A percentile compares a stretch with the other conserved stretches of the same genome.
phyloP scores from a whole-genome alignment of 2,888 invertebrate genomes.

The Melanophora roralis region DNA sequence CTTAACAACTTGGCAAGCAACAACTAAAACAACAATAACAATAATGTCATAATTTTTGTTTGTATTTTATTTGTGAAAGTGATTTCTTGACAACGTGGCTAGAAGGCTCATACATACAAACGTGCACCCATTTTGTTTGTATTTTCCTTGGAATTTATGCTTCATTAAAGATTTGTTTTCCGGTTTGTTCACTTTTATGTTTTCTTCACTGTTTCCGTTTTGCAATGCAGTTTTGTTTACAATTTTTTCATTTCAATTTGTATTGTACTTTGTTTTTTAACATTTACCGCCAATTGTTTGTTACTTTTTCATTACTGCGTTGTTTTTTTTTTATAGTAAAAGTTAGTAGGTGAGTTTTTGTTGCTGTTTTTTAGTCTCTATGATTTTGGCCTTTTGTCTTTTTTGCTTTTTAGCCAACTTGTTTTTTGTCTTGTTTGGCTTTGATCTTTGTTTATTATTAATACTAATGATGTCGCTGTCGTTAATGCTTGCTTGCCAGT shows the following conservation, averaged over 20 bases:
- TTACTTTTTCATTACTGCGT: too few species aligned
- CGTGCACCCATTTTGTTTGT: slow-evolving; percentile 23
- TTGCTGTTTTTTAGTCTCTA: slow-evolving; percentile 68
- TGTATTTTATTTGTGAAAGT: not conserved
- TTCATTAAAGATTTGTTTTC: slow-evolving; percentile 65
- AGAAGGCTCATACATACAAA: not conserved
- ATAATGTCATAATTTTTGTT: not conserved
- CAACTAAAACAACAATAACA: slow-evolving; percentile 31
- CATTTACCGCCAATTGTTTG: slow-evolving; percentile 53
- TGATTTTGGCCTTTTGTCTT: slow-evolving; percentile 59
- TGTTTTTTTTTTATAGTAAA: slow-evolving; percentile 10
- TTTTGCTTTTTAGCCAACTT: not conserved
- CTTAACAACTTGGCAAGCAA: slow-evolving; percentile 54
- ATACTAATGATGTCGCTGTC: slow-evolving; percentile 63
- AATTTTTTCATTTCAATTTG: slow-evolving; percentile 54
- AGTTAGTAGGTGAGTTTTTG: slow-evolving; percentile 62
- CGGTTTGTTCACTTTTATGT: slow-evolving; percentile 63
- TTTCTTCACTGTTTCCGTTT: slow-evolving; percentile 49
- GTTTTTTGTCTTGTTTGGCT: slow-evolving; percentile 55
- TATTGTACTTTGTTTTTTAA: slow-evolving; percentile 27
- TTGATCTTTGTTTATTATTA: slow-evolving; percentile 65
- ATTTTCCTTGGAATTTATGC: slow-evolving; percentile 55
- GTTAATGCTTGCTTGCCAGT: slow-evolving; percentile 35
- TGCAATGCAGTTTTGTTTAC: slow-evolving; percentile 41
- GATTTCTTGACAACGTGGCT: slow-evolving; percentile 16